These are phyloP conservation scores for Melitaea cinxia DNA, from an alignment of 1,140 invertebrate genomes.

Conservation along the genomic window DNA sequence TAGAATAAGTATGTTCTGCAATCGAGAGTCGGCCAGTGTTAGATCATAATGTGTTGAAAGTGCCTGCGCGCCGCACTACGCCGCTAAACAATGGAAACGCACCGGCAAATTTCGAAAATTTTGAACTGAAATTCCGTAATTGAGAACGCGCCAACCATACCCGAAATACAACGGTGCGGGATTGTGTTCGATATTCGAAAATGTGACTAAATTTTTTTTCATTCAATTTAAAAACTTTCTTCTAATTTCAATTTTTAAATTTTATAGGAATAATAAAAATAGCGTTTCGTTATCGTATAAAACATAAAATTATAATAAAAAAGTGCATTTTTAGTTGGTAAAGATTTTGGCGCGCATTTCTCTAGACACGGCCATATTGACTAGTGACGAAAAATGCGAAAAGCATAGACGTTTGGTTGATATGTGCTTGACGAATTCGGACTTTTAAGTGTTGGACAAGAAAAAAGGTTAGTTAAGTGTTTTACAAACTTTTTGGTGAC, in stretches of 20 bases:
- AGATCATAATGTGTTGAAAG: slow-evolving; percentile 81
- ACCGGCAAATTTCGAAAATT: slow-evolving; percentile 64
- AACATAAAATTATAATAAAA: slow-evolving; percentile 25
- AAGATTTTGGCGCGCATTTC: slow-evolving; percentile 29
- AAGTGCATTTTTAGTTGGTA: neutral
- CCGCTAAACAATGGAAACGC: slow-evolving; percentile 68
- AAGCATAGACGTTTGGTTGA: slow-evolving; percentile 27
- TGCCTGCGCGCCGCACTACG: slow-evolving; percentile 71
- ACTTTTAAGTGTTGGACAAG: slow-evolving; percentile 25
- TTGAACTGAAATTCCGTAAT: slow-evolving; percentile 47
- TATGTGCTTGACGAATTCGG: slow-evolving; percentile 27
- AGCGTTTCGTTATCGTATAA: slow-evolving; percentile 22
- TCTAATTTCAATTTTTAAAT: neutral
- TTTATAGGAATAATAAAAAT: slow-evolving; percentile 2
- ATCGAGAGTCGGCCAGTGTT: slow-evolving; percentile 79
- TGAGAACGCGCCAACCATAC: slow-evolving; percentile 46
- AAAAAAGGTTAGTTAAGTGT: slow-evolving; percentile 34
- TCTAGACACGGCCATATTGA: slow-evolving; percentile 15
- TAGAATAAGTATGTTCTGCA: slow-evolving; percentile 81
- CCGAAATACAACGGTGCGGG: slow-evolving; percentile 36
- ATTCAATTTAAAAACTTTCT: neutral
- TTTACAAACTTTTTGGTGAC: slow-evolving; percentile 4
- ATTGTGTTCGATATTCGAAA: slow-evolving; percentile 45
- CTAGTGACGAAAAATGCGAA: slow-evolving; percentile 23
- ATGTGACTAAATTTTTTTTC: slow-evolving; percentile 47